phyloP scores from a whole-genome alignment of 1,140 invertebrate genomes.

The Drosophila pectinifera region DNA sequence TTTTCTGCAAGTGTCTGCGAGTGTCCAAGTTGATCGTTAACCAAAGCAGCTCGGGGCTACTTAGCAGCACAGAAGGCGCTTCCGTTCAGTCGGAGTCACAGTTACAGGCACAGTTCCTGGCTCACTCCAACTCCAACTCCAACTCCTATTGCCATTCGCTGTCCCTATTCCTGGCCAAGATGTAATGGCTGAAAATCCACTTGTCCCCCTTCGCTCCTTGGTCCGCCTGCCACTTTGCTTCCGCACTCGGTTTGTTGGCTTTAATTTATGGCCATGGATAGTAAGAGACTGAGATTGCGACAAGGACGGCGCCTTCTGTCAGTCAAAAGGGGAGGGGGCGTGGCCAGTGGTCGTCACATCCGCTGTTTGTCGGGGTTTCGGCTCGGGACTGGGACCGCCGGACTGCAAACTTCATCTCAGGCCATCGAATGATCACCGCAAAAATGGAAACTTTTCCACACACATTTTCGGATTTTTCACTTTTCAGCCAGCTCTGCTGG shows the following conservation, averaged over 20 bases:
- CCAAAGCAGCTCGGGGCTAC: slow-evolving; percentile 62
- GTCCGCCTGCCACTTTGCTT: slow-evolving; percentile 58
- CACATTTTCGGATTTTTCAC: slow-evolving; percentile 63
- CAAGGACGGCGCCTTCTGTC: slow-evolving; percentile 56
- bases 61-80: slow-evolving; percentile 71
- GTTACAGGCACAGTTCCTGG: slow-evolving; percentile 22
- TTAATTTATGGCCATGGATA: slow-evolving; percentile 76
- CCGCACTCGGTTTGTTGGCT: slow-evolving; percentile 74
- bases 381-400: background rate
- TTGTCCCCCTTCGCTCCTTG: slow-evolving; percentile 36
- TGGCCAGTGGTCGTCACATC: slow-evolving; percentile 51
- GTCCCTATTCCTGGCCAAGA: slow-evolving; percentile 45
- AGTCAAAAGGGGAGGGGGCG: slow-evolving; percentile 30
- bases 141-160: slow-evolving; percentile 3
- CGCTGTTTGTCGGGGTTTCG: slow-evolving; percentile 59
- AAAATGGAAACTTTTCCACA: slow-evolving; percentile 59
- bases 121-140: background rate
- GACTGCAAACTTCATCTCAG: slow-evolving; percentile 3
- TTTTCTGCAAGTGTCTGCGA: slow-evolving; percentile 1
- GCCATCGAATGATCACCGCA: slow-evolving; percentile 51
- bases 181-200: slow-evolving; percentile 77
- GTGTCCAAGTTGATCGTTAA: slow-evolving; percentile 67
- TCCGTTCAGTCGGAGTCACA: slow-evolving; percentile 40
- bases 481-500: slow-evolving; percentile 20
- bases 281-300: slow-evolving; percentile 38